phyloP scores from a whole-genome alignment of 2,113 vertebrate species.

The Pelobates fuscus region DNA sequence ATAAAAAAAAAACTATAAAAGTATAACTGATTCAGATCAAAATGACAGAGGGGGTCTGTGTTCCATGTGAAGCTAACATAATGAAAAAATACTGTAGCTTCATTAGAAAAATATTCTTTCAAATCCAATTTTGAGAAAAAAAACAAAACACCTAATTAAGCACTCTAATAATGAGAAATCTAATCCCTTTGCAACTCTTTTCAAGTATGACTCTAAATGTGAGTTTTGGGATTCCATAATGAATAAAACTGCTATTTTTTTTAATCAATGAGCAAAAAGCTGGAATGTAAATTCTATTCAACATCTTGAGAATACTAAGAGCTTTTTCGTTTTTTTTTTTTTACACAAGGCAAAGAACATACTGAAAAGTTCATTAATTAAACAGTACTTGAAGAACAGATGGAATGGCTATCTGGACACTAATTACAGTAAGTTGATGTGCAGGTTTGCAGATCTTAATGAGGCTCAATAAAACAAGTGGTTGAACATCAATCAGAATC shows the following conservation, averaged over 20 bases:
- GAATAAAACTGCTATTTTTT: constrained; percentile 65
- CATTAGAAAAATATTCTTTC: constrained; percentile 39
- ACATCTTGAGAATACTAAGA: constrained; percentile 79
- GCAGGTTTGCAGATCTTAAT: constrained; percentile 78
- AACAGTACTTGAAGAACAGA: constrained; percentile 90
- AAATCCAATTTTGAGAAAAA: not conserved
- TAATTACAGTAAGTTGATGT: constrained; percentile 86
- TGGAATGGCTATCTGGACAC: constrained; percentile 90
- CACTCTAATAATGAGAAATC: constrained; percentile 42
- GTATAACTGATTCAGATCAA: too few relatives aligned
- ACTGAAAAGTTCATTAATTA: constrained; percentile 97
- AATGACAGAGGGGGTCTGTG: not conserved
- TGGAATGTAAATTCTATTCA: constrained; percentile 77
- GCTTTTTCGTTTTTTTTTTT: constrained; percentile 73
- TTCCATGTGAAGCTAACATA: constrained; percentile 50
- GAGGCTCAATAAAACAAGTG: constrained; percentile 79
- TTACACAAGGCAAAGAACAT: constrained; percentile 69
- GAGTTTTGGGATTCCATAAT: constrained; percentile 67
- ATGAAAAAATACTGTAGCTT: constrained; percentile 58
- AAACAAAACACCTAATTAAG: constrained; percentile 12
- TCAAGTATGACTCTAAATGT: constrained; percentile 50
- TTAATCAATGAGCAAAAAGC: constrained; percentile 63
- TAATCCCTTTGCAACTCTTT: constrained; percentile 50
- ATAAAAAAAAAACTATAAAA: too few relatives aligned
- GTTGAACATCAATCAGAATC: constrained; percentile 78